phyloP scores from a whole-genome alignment of 2,797 vertebrate species.

The Steatocranus sp. region DNA sequence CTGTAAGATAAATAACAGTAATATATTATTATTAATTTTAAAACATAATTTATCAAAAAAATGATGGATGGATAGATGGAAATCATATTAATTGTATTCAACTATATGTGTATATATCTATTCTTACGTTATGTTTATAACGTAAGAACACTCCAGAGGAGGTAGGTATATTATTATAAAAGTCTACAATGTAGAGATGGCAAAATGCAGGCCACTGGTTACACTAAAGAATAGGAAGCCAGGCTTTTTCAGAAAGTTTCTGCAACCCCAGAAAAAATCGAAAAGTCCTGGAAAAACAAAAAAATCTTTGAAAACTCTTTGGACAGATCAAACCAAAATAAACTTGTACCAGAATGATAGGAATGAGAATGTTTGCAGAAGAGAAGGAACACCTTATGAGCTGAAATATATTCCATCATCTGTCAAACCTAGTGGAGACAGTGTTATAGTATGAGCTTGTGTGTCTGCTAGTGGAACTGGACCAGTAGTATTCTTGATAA shows the following conservation, averaged over 20 bases:
- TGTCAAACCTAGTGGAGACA: background rate
- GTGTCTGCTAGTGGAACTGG: background rate
- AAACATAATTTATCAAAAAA: background rate
- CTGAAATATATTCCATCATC: background rate
- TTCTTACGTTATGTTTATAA: too few species aligned
- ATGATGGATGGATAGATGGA: background rate
- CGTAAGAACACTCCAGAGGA: background rate
- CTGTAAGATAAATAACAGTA: background rate
- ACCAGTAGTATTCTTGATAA: background rate
- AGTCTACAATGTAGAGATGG: background rate
- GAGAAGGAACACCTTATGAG: background rate
- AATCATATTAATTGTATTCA: background rate
- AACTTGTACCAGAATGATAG: background rate
- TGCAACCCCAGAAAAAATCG: background rate
- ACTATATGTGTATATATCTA: background rate
- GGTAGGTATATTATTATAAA: background rate
- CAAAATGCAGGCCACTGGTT: background rate
- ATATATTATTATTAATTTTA: background rate
- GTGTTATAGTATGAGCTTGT: background rate
- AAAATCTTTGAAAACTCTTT: background rate
- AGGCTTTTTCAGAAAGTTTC: background rate
- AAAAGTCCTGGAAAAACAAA: background rate
- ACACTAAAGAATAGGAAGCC: background rate
- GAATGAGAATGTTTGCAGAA: background rate
- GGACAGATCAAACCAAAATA: background rate